These are phyloP conservation scores for Synanthedon tipuliformis DNA, from an alignment of 2,888 invertebrate genomes.

Conservation along the genomic window DNA sequence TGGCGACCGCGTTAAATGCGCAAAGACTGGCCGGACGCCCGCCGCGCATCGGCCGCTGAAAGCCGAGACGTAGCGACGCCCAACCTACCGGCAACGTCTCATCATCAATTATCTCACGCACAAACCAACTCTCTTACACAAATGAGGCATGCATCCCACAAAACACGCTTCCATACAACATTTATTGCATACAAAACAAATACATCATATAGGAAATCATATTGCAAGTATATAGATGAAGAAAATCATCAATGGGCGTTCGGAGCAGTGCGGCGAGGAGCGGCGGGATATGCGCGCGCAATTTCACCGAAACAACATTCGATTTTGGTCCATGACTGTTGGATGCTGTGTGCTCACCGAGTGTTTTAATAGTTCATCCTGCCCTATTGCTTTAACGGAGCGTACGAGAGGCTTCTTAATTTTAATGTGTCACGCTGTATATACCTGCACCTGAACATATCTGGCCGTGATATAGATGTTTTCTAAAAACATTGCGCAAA, in stretches of 20 bases:
- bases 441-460: background rate
- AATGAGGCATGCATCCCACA: background rate
- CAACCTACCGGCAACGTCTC: constrained; percentile 51
- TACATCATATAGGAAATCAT: constrained; percentile 29
- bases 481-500: too few species aligned
- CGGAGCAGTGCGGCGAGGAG: constrained; percentile 45
- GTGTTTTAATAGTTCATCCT: constrained; percentile 66
- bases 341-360: constrained; percentile 63
- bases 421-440: constrained; percentile 13
- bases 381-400: constrained; percentile 31
- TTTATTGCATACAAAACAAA: background rate
- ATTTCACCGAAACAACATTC: constrained; percentile 60
- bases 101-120: constrained; percentile 13
- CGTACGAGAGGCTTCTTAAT: constrained; percentile 30
- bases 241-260: constrained; percentile 66
- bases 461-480: too few species aligned
- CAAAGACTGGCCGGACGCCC: constrained; percentile 27
- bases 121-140: background rate
- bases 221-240: constrained; percentile 53
- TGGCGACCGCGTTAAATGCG: constrained; percentile 57
- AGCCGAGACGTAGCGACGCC: constrained; percentile 68
- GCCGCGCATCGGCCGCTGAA: constrained; percentile 35
- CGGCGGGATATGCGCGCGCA: constrained; percentile 57
- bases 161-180: background rate
- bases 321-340: constrained; percentile 71